Conservation (phyloP, 1,140 invertebrate species). For the Hydropsyche tenuis region DNA sequence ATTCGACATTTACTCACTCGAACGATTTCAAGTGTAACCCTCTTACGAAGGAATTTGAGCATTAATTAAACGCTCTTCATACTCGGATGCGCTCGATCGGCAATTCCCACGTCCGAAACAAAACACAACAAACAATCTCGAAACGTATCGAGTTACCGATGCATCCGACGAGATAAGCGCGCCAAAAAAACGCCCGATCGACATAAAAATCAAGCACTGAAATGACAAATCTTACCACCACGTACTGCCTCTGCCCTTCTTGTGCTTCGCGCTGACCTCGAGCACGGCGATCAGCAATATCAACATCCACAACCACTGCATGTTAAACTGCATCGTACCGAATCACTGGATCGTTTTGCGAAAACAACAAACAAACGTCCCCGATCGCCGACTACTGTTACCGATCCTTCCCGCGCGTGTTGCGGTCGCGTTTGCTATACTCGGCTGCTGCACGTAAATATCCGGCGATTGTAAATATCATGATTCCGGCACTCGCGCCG, state of each 20-base stretch:
- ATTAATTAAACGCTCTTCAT: slow-evolving; percentile 11
- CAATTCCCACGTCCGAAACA: neutral
- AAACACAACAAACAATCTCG: neutral
- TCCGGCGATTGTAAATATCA: slow-evolving; percentile 5
- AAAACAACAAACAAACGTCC: neutral
- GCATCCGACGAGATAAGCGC: no score
- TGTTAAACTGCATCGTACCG: slow-evolving; percentile 44
- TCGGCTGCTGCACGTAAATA: neutral
- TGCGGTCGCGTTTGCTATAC: neutral
- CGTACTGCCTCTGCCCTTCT: slow-evolving; percentile 61
- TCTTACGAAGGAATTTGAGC: no score
- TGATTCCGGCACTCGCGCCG: slow-evolving; percentile 11
- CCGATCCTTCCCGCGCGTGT: slow-evolving; percentile 7
- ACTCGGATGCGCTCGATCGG: neutral
- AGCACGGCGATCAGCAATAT: slow-evolving; percentile 58
- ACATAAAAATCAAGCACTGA: no score
- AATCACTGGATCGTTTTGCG: neutral
- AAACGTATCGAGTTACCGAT: no score
- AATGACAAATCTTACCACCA: slow-evolving; percentile 64
- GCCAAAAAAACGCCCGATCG: no score
- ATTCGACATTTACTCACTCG: no score
- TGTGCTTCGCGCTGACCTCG: slow-evolving; percentile 56
- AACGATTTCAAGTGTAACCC: no score
- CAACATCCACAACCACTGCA: slow-evolving; percentile 61
- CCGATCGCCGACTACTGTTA: neutral